A percentile compares a stretch with the other conserved stretches of the same genome.
phyloP scores from a whole-genome alignment of 2,797 vertebrate genomes.

The Tachyglossus aculeatus region DNA sequence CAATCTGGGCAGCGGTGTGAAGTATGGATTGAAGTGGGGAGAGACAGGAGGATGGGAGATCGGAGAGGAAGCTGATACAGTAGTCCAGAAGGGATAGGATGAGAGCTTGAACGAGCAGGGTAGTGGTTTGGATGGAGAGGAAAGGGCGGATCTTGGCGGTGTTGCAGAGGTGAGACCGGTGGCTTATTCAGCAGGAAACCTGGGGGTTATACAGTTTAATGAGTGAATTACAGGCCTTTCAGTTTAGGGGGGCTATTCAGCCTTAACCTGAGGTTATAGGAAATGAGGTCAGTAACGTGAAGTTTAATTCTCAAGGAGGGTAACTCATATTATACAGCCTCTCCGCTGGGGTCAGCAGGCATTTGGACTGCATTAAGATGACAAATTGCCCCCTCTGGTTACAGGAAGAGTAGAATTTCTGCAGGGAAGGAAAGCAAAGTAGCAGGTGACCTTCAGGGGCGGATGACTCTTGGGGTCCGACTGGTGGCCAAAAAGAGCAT shows the following conservation, averaged over 20 bases:
- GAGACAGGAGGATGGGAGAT: too few species aligned
- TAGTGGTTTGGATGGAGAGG: too few species aligned
- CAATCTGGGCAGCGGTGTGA: too few species aligned
- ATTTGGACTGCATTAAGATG: accelerated
- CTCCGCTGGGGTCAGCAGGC: background rate
- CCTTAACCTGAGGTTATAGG: background rate
- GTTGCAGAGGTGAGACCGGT: too few species aligned
- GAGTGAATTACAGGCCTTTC: slow-evolving; percentile 8
- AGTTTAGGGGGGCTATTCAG: background rate
- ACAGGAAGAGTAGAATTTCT: background rate
- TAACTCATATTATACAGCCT: background rate
- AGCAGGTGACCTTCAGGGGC: background rate
- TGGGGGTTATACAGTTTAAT: slow-evolving; percentile 1
- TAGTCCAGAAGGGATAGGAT: too few species aligned
- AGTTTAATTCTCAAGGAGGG: background rate
- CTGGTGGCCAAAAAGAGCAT: too few species aligned
- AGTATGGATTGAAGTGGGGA: too few species aligned
- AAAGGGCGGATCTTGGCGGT: too few species aligned
- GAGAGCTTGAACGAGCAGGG: too few species aligned
- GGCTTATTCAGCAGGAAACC: slow-evolving; percentile 25
- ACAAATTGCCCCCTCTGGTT: background rate
- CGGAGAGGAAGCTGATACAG: too few species aligned
- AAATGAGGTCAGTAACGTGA: background rate
- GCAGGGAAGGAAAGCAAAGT: background rate
- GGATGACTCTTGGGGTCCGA: background rate